phyloP scores from a whole-genome alignment of 2,888 invertebrate species.

The Timandra comae region DNA sequence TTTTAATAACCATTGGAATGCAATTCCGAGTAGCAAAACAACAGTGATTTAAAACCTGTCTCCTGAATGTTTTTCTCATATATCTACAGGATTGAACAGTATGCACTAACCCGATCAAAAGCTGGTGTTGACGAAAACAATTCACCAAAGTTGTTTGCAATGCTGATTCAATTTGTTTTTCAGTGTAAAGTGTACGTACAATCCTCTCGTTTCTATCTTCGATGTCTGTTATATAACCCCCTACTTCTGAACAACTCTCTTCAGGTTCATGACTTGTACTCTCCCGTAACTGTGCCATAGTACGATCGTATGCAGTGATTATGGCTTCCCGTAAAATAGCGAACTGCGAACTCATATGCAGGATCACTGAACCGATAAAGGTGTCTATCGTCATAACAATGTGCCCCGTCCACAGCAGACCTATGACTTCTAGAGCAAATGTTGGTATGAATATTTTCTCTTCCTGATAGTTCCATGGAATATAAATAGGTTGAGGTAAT shows the following conservation, averaged over 20 bases:
- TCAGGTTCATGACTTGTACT: constrained; percentile 20
- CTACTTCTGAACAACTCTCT: constrained; percentile 12
- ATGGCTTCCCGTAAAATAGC: constrained; percentile 54
- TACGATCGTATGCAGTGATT: constrained; percentile 52
- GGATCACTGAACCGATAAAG: constrained; percentile 60
- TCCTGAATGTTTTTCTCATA: too few species aligned
- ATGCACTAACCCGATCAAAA: constrained; percentile 50
- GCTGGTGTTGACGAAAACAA: constrained; percentile 63
- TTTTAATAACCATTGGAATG: too few species aligned
- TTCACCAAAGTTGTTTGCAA: constrained; percentile 42
- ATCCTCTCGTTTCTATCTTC: constrained; percentile 37
- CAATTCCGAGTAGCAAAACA: too few species aligned
- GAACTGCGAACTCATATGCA: constrained; percentile 67
- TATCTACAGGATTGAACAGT: too few species aligned
- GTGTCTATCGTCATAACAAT: constrained; percentile 69
- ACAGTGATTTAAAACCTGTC: too few species aligned
- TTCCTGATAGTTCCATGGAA: constrained; percentile 63
- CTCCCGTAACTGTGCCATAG: constrained; percentile 38
- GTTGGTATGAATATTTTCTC: constrained; percentile 52
- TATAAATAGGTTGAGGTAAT: constrained; percentile 63
- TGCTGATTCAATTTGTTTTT: constrained; percentile 46
- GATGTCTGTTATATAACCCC: constrained; percentile 9
- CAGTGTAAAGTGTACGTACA: constrained; percentile 35
- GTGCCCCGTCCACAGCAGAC: constrained; percentile 66
- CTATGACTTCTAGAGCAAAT: constrained; percentile 55